These are phyloP conservation scores for Xerus rutilus DNA, from an alignment of 2,797 vertebrate genomes.

Conservation along the genomic window DNA sequence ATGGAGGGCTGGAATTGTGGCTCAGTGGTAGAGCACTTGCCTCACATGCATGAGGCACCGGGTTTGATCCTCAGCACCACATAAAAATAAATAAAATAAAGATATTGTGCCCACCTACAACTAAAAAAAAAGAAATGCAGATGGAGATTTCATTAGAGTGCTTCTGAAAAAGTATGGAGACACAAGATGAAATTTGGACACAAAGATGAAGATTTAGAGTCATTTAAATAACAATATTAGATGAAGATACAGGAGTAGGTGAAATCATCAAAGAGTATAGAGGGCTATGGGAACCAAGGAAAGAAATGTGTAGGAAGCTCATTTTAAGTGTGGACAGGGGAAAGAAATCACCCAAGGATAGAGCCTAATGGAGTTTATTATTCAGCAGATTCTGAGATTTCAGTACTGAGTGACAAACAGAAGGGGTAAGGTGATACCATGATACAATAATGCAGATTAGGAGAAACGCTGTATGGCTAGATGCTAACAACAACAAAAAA, in stretches of 20 bases:
- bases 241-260: neutral
- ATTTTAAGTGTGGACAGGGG: slow-evolving; percentile 12
- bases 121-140: neutral
- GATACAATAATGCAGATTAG: neutral
- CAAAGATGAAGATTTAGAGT: neutral
- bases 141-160: slow-evolving; percentile 46
- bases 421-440: neutral
- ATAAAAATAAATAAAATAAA: too few species aligned
- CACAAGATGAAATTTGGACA: neutral
- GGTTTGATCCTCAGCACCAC: too few species aligned
- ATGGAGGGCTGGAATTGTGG: neutral
- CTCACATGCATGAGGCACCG: too few species aligned
- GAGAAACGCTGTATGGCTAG: neutral
- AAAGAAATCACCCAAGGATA: slow-evolving; percentile 6
- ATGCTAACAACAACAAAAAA: neutral
- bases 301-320: neutral
- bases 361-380: neutral
- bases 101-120: too few species aligned
- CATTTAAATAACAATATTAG: slow-evolving; percentile 22
- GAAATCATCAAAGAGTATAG: neutral
- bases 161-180: slow-evolving; percentile 27
- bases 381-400: slow-evolving; percentile 10
- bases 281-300: neutral
- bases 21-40: too few species aligned
- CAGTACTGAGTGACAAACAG: neutral